Conservation (phyloP, 2,797 vertebrate genomes). For the Odontamblyopus rebecca region DNA sequence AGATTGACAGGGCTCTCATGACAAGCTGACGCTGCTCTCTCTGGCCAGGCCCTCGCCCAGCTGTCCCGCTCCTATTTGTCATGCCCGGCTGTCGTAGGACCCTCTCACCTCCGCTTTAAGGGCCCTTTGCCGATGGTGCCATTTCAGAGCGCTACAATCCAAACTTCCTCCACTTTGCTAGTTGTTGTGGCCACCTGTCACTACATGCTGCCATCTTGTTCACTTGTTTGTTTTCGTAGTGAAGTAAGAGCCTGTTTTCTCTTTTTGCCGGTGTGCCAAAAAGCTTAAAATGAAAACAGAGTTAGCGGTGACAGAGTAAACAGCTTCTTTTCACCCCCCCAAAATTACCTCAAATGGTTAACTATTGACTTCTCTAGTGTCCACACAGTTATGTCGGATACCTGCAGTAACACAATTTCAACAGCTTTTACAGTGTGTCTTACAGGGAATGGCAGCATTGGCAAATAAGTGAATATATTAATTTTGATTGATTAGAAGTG, state of each 20-base stretch:
- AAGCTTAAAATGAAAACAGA: slow-evolving; percentile 36
- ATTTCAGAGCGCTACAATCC: slow-evolving; percentile 17
- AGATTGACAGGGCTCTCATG: slow-evolving; percentile 61
- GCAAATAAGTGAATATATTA: background rate
- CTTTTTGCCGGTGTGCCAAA: slow-evolving; percentile 3
- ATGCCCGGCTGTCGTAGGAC: slow-evolving; percentile 51
- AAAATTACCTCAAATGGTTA: slow-evolving; percentile 52
- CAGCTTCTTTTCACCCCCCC: slow-evolving; percentile 27
- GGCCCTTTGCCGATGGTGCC: slow-evolving; percentile 31
- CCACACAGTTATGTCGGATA: slow-evolving; percentile 23
- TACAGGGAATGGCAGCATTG: background rate
- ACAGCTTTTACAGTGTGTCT: background rate
- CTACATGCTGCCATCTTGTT: background rate
- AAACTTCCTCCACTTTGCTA: slow-evolving; percentile 14
- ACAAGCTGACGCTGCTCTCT: slow-evolving; percentile 60
- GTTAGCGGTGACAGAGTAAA: slow-evolving; percentile 36
- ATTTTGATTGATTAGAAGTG: too few species aligned
- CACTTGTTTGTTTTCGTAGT: background rate
- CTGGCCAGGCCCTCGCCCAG: slow-evolving; percentile 51
- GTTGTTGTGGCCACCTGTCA: background rate
- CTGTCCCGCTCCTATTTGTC: slow-evolving; percentile 58
- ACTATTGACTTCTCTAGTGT: slow-evolving; percentile 53
- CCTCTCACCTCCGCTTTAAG: slow-evolving; percentile 56
- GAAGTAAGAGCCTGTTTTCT: slow-evolving; percentile 4
- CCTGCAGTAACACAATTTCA: slow-evolving; percentile 5